Evolutionary conservation across 2,888 invertebrate species (phyloP).

Genomic region (Polyommatus icarus): DNA sequence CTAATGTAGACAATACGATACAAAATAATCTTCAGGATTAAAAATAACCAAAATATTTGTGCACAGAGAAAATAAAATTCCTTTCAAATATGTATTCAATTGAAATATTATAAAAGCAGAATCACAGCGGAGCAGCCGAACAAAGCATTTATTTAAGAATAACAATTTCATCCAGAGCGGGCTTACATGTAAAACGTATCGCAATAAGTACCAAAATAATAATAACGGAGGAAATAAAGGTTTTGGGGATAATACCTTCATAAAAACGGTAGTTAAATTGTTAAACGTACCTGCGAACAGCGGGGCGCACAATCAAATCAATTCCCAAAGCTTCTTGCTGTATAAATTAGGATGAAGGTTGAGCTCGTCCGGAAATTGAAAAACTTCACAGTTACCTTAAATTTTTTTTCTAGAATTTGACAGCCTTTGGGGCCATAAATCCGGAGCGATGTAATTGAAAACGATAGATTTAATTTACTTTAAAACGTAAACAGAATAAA

Average conservation of each 20-base stretch:
- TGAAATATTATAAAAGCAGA: constrained; percentile 21
- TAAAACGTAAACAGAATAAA: constrained; percentile 9
- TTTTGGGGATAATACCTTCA: constrained; percentile 62
- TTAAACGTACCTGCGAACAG: constrained; percentile 71
- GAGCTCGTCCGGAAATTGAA: constrained; percentile 75
- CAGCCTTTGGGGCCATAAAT: constrained; percentile 56
- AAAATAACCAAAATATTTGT: background rate
- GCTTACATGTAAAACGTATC: constrained; percentile 50
- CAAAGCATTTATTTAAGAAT: constrained; percentile 12
- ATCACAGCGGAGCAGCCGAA: constrained; percentile 16
- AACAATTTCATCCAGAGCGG: constrained; percentile 4
- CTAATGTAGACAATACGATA: background rate
- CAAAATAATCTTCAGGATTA: background rate
- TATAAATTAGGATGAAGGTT: constrained; percentile 69
- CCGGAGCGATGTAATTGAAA: constrained; percentile 50
- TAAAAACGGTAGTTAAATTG: constrained; percentile 70
- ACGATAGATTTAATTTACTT: constrained; percentile 42
- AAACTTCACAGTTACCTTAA: constrained; percentile 62
- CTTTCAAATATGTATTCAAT: background rate
- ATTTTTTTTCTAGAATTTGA: constrained; percentile 67
- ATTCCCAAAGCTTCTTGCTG: constrained; percentile 66
- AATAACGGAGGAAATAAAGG: constrained; percentile 53
- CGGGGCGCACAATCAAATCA: constrained; percentile 71
- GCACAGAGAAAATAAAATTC: background rate
- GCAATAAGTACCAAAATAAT: constrained; percentile 59